phyloP scores from a whole-genome alignment of 2,888 invertebrate species.

The Idaea biselata region DNA sequence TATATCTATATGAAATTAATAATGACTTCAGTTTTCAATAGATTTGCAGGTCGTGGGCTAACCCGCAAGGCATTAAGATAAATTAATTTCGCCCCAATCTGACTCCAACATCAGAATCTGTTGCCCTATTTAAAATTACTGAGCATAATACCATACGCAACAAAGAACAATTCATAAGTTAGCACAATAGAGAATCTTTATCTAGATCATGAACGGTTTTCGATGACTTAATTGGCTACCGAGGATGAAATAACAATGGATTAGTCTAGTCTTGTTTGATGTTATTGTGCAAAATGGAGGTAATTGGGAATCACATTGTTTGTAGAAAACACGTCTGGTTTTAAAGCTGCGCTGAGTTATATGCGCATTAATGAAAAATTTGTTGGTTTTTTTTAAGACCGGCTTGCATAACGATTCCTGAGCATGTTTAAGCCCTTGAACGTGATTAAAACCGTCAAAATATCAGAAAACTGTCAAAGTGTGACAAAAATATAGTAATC shows the following conservation, averaged over 20 bases:
- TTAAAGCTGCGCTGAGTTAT: background rate
- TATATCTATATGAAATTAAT: too few relatives aligned
- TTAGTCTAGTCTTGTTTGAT: constrained; percentile 10
- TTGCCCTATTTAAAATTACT: constrained; percentile 14
- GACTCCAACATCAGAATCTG: background rate
- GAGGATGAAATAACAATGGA: constrained; percentile 22
- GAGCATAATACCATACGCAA: background rate
- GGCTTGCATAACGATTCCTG: too few relatives aligned
- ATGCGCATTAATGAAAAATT: too few relatives aligned
- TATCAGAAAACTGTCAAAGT: too few relatives aligned
- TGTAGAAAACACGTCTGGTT: background rate
- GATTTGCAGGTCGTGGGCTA: too few relatives aligned
- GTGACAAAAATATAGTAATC: too few relatives aligned
- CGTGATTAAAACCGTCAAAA: too few relatives aligned
- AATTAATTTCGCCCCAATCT: background rate
- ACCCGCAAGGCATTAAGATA: background rate
- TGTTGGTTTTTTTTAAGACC: too few relatives aligned
- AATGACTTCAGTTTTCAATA: too few relatives aligned
- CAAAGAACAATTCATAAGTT: background rate
- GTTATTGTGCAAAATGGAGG: background rate
- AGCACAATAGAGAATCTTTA: constrained; percentile 46
- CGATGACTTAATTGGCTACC: background rate
- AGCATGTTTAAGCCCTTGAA: too few relatives aligned
- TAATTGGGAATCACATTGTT: background rate
- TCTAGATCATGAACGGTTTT: constrained; percentile 49